Conservation (phyloP, 2,113 vertebrate species). For the Perca schrenkii region DNA sequence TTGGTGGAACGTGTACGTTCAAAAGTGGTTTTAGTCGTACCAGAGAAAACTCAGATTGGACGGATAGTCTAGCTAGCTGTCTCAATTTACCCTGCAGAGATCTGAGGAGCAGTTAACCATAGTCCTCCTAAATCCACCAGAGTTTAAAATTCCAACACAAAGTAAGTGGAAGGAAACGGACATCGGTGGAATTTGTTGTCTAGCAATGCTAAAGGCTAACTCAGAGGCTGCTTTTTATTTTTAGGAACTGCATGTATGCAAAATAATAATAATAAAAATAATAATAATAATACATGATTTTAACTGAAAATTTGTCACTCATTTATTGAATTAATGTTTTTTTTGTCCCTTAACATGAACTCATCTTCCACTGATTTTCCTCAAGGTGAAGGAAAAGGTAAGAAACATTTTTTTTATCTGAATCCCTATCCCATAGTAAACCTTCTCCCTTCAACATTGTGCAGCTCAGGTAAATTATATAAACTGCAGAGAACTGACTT, state of each 20-base stretch:
- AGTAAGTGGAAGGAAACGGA: no score
- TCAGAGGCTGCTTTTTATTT: neutral
- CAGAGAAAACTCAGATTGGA: no score
- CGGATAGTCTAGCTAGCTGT: no score
- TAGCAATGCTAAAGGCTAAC: no score
- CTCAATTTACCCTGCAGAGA: no score
- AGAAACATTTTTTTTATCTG: slow-evolving; percentile 21
- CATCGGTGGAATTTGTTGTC: no score
- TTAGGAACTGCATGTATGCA: neutral
- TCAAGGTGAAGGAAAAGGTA: slow-evolving; percentile 74
- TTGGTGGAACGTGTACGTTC: no score
- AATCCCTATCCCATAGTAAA: neutral
- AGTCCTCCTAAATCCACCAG: no score
- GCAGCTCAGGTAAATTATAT: neutral
- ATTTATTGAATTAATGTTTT: neutral
- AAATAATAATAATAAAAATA: neutral
- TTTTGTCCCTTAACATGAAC: slow-evolving; percentile 15
- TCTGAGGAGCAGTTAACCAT: no score
- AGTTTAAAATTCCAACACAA: no score
- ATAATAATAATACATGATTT: neutral
- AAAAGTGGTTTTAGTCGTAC: no score
- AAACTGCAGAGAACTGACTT: neutral
- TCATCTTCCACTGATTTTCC: slow-evolving; percentile 14
- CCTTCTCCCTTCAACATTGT: neutral
- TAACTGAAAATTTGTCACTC: neutral